Evolutionary conservation across 2,888 invertebrate genomes (phyloP), one percentile per base, ranked within the genome.

Genomic region (Lycophotia porphyrea): DNA sequence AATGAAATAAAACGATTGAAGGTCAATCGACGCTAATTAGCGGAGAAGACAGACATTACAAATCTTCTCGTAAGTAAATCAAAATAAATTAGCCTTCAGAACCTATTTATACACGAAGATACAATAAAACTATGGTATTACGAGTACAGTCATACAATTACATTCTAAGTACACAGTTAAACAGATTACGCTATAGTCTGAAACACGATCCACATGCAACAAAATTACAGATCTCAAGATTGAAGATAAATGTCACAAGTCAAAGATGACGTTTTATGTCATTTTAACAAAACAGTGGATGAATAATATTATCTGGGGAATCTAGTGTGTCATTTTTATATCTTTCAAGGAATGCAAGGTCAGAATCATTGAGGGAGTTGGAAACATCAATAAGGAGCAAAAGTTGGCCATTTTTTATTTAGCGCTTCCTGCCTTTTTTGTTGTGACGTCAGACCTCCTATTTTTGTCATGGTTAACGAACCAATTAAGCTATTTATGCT

Each of bases 261-360:
- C 61, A 69, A 82, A 80, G 74, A 84, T 84, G 83, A 81, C 76
- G 68, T 55, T 76, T 82, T 81, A 80, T 81, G 74, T 82, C 81
- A 64, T 74, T 83, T 78, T 72, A 76, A 80, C 65, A 74, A 80
- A 73, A 70, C 64, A 72, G 44, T 71, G 79, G 76, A 82, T 81
- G 78, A 81, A 85, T 82, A 86, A 86, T 86, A 31, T 87, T 88
- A 81, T 82, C 84, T 83, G 70, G 78, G 69, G 82, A 49, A 27
- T 68, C n/a, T 39, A 39, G 81, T 86, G 63, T 76, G 61, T 52
- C 69, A 76, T 36, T 71, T 31, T 74, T 64, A 81, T 75, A 63
- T 84, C 84, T 88, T 87, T 86, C 84, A 87, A 89, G 81, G 89
- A 81, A 74, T 74, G 82, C 93, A 92, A 94, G 94, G 94, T 86